A percentile compares a stretch with the other conserved stretches of the same genome.
These are phyloP conservation scores for Philereme vetulata DNA, from an alignment of 2,888 invertebrate species.

Conservation along the genomic window DNA sequence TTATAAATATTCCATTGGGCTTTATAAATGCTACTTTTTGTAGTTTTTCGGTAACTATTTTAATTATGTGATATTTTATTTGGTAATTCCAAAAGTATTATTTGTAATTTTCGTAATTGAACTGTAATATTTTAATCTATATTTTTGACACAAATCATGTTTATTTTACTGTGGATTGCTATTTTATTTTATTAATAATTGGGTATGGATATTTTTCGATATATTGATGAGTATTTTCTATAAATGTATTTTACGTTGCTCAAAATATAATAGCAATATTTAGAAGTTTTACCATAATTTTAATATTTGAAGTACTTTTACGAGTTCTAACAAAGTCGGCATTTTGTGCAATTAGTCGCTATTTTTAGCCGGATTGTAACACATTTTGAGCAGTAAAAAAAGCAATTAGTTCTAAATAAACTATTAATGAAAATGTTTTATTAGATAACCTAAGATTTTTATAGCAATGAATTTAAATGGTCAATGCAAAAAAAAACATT, in stretches of 20 bases:
- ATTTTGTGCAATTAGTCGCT: too few species aligned
- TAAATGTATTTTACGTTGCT: conserved; percentile 28
- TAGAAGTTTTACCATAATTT: too few species aligned
- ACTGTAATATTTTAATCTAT: conserved; percentile 6
- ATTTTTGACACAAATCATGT: conserved; percentile 8
- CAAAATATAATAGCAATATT: conserved; percentile 20
- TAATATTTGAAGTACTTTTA: too few species aligned
- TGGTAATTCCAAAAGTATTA: conserved; percentile 37
- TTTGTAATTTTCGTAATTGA: conserved; percentile 28
- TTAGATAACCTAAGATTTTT: too few species aligned
- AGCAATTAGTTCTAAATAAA: too few species aligned
- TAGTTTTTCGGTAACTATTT: conserved; percentile 14
- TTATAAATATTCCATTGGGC: conserved; percentile 9
- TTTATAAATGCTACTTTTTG: conserved; percentile 1
- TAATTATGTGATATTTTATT: conserved; percentile 34
- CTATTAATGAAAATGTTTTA: too few species aligned
- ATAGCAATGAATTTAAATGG: too few species aligned
- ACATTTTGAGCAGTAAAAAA: too few species aligned
- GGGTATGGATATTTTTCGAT: not conserved
- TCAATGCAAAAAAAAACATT: too few species aligned
- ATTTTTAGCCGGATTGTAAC: too few species aligned
- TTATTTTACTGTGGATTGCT: conserved; percentile 4
- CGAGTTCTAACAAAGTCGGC: too few species aligned
- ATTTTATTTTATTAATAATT: not conserved
- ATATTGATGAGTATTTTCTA: conserved; percentile 11